phyloP scores from a whole-genome alignment of 2,888 invertebrate genomes.

The Dasysyrphus albostriatus region DNA sequence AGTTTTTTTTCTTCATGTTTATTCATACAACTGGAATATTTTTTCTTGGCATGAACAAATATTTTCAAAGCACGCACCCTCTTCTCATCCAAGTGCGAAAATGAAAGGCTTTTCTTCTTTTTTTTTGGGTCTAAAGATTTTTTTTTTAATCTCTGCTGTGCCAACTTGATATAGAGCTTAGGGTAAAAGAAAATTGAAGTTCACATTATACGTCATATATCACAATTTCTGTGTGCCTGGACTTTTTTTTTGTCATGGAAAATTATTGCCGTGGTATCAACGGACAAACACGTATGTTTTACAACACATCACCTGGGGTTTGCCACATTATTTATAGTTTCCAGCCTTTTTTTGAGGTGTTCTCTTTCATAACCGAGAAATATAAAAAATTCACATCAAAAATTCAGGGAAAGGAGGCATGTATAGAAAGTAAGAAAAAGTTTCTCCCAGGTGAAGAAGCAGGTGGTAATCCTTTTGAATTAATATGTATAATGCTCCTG shows the following conservation, averaged over 20 bases:
- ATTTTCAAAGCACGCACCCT: not conserved
- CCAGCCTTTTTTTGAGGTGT: not conserved
- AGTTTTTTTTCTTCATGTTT: not conserved
- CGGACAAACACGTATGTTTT: constrained; percentile 35
- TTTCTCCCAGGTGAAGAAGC: not conserved
- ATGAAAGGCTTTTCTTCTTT: not conserved
- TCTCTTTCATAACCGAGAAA: not conserved
- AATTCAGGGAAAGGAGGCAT: not conserved
- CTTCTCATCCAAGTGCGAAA: not conserved
- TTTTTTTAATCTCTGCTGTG: constrained; percentile 1
- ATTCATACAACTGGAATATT: constrained; percentile 43
- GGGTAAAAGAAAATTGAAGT: constrained; percentile 26
- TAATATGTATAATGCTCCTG: constrained; percentile 69
- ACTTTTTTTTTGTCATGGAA: constrained; percentile 11
- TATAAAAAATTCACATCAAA: constrained; percentile 5
- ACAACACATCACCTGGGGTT: constrained; percentile 45
- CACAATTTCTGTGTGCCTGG: constrained; percentile 52
- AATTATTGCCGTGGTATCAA: not conserved
- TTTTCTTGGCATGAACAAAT: not conserved
- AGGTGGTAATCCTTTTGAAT: constrained; percentile 63
- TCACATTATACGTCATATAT: constrained; percentile 66
- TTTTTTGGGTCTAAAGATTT: not conserved
- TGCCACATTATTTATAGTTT: constrained; percentile 7
- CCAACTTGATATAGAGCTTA: constrained; percentile 13
- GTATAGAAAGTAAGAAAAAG: not conserved